These are phyloP conservation scores for Antheraea assamensis DNA, from an alignment of 2,888 invertebrate species.

Conservation along the genomic window DNA sequence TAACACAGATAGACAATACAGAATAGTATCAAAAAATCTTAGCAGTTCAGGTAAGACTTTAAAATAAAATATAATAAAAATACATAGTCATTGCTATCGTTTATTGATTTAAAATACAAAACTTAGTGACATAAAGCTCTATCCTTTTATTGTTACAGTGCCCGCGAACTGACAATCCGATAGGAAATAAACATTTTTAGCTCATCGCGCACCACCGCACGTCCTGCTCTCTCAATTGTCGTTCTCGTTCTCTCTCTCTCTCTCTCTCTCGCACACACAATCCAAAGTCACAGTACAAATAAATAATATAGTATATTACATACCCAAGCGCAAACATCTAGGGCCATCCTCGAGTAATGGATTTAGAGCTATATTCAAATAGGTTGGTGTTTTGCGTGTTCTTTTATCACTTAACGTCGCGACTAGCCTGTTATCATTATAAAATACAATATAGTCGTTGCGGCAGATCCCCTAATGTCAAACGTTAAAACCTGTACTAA, in stretches of 20 bases:
- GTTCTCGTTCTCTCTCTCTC: neutral
- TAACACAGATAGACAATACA: too few species aligned
- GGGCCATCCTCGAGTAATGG: constrained; percentile 68
- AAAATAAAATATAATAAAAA: constrained; percentile 43
- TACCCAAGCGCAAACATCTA: constrained; percentile 62
- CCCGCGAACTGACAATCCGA: constrained; percentile 82
- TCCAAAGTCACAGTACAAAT: constrained; percentile 72
- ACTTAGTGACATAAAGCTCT: constrained; percentile 83
- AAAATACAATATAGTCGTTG: constrained; percentile 39
- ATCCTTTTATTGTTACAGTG: constrained; percentile 83
- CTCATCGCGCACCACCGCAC: constrained; percentile 63
- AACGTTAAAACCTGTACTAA: constrained; percentile 24
- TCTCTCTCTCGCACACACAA: constrained; percentile 35
- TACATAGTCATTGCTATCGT: constrained; percentile 76
- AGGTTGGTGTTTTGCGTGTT: constrained; percentile 59
- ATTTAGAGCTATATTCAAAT: constrained; percentile 60
- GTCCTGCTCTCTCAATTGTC: constrained; percentile 42
- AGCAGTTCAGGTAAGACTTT: neutral
- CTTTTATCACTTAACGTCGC: constrained; percentile 47
- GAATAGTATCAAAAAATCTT: neutral
- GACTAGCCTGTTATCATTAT: constrained; percentile 46
- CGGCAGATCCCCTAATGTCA: constrained; percentile 55
- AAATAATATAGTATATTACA: constrained; percentile 70
- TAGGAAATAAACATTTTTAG: constrained; percentile 80
- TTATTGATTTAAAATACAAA: constrained; percentile 83